These are phyloP conservation scores for Ptychobarbus kaznakovi DNA, from an alignment of 2,797 vertebrate species.

Conservation along the genomic window DNA sequence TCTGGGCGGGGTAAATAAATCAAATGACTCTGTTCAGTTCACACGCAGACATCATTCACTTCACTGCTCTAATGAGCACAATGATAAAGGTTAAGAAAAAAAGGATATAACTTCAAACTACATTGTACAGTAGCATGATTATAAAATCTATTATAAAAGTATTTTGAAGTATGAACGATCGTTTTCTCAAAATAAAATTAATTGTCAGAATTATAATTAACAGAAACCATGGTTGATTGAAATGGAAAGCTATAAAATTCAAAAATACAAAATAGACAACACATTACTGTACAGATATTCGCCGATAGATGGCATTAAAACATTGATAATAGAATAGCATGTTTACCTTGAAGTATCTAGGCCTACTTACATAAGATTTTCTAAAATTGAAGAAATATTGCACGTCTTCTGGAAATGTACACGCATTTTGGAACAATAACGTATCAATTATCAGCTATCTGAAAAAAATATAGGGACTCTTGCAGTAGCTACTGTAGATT, in stretches of 20 bases:
- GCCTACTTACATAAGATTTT: background rate
- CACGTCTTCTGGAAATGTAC: background rate
- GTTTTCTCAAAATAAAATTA: background rate
- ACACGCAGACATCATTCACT: background rate
- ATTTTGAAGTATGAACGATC: background rate
- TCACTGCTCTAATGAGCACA: background rate
- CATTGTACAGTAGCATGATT: background rate
- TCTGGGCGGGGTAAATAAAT: constrained; percentile 18
- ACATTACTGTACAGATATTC: background rate
- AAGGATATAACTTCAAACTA: background rate
- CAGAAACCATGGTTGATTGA: background rate
- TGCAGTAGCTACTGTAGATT: background rate
- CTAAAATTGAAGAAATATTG: background rate
- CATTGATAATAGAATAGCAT: background rate
- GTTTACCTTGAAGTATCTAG: background rate
- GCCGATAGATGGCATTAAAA: background rate
- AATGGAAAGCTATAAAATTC: background rate
- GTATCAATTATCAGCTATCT: background rate
- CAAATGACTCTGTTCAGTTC: background rate
- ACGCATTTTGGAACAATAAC: background rate
- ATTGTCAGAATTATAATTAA: background rate
- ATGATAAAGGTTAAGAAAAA: background rate
- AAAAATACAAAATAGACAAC: background rate
- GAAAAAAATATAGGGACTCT: background rate
- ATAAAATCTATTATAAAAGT: background rate